phyloP scores from a whole-genome alignment of 2,113 vertebrate genomes.

The Clarias batrachus region DNA sequence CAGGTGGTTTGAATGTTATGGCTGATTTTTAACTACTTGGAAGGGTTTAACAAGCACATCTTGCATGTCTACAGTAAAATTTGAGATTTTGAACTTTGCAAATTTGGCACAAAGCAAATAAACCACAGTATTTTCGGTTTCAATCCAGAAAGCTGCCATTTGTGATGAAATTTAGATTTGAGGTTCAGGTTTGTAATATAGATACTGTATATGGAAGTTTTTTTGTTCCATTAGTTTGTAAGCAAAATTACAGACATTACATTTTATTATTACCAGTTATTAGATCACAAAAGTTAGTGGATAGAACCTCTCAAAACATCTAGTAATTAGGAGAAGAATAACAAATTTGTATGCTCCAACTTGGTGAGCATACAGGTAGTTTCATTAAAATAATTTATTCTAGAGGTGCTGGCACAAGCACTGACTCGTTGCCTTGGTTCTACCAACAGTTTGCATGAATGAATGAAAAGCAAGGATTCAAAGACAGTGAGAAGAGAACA shows the following conservation, averaged over 20 bases:
- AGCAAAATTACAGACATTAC: not conserved
- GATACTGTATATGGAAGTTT: not conserved
- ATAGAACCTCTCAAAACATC: not conserved
- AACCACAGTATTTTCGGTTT: not conserved
- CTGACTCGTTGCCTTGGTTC: not conserved
- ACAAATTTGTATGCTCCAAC: not conserved
- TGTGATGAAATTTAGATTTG: not conserved
- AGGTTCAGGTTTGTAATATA: not conserved
- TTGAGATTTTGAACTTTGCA: not conserved
- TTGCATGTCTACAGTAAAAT: not conserved
- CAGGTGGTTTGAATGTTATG: too few species aligned
- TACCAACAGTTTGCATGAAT: not conserved
- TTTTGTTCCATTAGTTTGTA: not conserved
- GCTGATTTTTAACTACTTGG: too few species aligned
- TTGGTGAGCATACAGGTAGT: not conserved
- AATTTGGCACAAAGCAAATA: not conserved
- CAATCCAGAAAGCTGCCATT: not conserved
- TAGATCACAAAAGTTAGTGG: not conserved
- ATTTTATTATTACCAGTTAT: not conserved
- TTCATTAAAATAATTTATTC: not conserved
- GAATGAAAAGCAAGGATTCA: not conserved
- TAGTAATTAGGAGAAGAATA: not conserved
- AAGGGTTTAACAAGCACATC: not conserved
- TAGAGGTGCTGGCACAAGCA: not conserved
- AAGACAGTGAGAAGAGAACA: not conserved